These are phyloP conservation scores for Amazona vittata DNA, from an alignment of 2,113 vertebrate species.

Conservation along the genomic window DNA sequence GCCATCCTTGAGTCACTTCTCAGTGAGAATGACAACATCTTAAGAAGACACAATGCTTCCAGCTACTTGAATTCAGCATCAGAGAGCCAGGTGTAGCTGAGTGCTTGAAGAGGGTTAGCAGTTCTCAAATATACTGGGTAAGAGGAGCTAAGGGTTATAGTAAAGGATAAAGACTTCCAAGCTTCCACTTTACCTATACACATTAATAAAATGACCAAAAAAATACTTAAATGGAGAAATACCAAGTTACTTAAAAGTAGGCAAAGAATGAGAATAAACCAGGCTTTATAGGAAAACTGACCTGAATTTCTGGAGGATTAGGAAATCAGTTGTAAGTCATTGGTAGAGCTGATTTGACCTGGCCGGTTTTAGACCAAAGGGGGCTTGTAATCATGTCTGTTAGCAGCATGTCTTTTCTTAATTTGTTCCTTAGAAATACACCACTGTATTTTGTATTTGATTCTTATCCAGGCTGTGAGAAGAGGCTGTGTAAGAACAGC, in stretches of 20 bases:
- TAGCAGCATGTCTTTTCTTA: background rate
- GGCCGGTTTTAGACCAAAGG: background rate
- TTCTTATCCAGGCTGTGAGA: background rate
- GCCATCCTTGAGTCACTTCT: background rate
- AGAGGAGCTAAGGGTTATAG: background rate
- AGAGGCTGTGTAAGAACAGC: background rate
- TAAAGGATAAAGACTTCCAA: background rate
- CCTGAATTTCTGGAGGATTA: background rate
- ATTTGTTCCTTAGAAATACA: background rate
- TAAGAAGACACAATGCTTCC: background rate
- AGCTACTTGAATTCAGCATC: background rate
- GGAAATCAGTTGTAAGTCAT: background rate
- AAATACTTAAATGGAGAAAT: background rate
- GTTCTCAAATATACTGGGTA: background rate
- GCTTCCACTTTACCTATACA: background rate
- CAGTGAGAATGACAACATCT: background rate
- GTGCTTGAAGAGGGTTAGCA: background rate
- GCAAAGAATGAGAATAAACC: background rate
- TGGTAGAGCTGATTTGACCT: background rate
- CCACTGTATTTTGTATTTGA: background rate
- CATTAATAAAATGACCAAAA: background rate
- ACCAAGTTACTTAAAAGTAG: background rate
- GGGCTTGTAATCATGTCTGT: background rate
- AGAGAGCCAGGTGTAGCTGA: background rate
- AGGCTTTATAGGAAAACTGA: background rate